phyloP scores from a whole-genome alignment of 2,888 invertebrate genomes.

The Xestia sexstrigata region DNA sequence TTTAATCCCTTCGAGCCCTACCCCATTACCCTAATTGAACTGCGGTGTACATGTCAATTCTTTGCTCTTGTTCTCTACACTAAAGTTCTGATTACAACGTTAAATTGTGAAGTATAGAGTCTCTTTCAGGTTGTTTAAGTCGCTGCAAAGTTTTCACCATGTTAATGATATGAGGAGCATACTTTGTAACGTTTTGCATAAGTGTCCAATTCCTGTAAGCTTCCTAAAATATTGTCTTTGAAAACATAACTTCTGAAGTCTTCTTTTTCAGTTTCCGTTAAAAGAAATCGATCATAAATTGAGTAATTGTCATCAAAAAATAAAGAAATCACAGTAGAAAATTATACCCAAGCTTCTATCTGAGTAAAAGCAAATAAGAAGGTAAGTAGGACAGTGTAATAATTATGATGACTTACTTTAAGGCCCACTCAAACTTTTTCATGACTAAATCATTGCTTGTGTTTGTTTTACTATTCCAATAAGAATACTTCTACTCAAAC shows the following conservation, averaged over 20 bases:
- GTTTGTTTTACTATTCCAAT: conserved; percentile 46
- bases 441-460: conserved; percentile 43
- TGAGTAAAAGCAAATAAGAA: conserved; percentile 59
- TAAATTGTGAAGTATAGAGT: conserved; percentile 52
- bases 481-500: conserved; percentile 23
- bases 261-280: conserved; percentile 48
- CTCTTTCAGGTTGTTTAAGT: conserved; percentile 53
- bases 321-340: conserved; percentile 32
- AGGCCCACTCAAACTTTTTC: conserved; percentile 31
- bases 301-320: conserved; percentile 52
- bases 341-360: conserved; percentile 9
- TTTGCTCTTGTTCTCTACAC: conserved; percentile 75
- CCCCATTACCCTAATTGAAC: conserved; percentile 90
- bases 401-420: conserved; percentile 59
- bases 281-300: conserved; percentile 46
- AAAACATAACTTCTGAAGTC: not conserved
- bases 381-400: conserved; percentile 12
- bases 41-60: conserved; percentile 90
- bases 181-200: conserved; percentile 87
- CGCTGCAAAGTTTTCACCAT: conserved; percentile 72
- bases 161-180: conserved; percentile 85
- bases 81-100: conserved; percentile 63
- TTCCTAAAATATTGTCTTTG: conserved; percentile 62
- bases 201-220: conserved; percentile 76
- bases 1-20: conserved; percentile 90